phyloP scores from a whole-genome alignment of 2,888 invertebrate genomes.

The Entomobrya proxima region DNA sequence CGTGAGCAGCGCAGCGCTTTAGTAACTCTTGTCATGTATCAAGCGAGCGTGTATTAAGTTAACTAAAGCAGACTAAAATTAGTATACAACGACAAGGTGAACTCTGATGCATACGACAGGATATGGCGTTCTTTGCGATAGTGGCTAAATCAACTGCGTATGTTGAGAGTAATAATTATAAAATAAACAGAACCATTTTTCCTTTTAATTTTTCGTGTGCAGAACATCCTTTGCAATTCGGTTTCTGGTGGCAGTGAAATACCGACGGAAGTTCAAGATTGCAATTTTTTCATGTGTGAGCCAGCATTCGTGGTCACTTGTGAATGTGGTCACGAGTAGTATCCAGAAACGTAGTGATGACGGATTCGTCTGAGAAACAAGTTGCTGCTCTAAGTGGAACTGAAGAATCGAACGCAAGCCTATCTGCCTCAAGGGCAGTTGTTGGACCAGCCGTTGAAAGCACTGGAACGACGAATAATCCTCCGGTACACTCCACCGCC shows the following conservation, averaged over 20 bases:
- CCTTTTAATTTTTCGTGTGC: neutral
- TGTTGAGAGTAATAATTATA: too few relatives aligned
- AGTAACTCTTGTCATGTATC: too few relatives aligned
- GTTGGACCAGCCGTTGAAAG: neutral
- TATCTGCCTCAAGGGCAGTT: neutral
- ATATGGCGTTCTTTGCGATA: too few relatives aligned
- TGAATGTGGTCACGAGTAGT: conserved; percentile 54
- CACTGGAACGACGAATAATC: too few relatives aligned
- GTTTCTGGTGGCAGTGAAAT: neutral
- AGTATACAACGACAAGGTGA: too few relatives aligned
- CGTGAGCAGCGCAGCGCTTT: too few relatives aligned
- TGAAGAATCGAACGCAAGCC: neutral
- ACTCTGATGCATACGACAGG: too few relatives aligned
- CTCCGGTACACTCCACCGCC: too few relatives aligned
- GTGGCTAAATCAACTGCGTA: too few relatives aligned
- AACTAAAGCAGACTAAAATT: too few relatives aligned
- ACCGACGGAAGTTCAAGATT: neutral
- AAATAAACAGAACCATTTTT: neutral
- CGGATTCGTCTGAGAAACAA: conserved; percentile 45
- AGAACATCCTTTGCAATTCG: too few relatives aligned
- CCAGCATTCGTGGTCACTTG: conserved; percentile 34
- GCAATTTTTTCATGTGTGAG: neutral
- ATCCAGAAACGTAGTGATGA: conserved; percentile 42
- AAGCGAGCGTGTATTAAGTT: too few relatives aligned
- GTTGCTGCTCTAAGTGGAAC: conserved; percentile 10